Evolutionary conservation across 2,888 invertebrate genomes (phyloP), one percentile per base, ranked within the genome.

Genomic region (Campoplex nolae): DNA sequence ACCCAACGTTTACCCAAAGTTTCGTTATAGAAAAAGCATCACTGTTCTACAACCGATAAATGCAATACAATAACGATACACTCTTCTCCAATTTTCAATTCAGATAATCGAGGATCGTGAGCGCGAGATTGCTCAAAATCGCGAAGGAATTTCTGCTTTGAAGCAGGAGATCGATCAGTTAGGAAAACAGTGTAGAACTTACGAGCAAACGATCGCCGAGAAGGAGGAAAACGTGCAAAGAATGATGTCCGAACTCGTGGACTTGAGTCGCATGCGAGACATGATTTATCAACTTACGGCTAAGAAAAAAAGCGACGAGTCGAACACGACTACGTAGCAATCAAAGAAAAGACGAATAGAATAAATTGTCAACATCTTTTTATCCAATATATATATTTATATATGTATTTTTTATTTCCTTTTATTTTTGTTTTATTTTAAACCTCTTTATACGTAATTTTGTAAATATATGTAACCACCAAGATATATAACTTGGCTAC

Each of bases 241-340:
- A 83, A 88, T 93, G 88, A 87, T 85, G 73, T 71, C 58, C 28
- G 93, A 94, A 86, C 87, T 94, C 54, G 84, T 81, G 8, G 91
- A 92, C 67, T 88, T 94, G 18, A 92, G 92, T 85, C 91, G 93
- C 54, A 93, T 94, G 93, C 89, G 93, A 6, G 93, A 94, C 67
- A 93, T 93, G 93, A 94, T 94, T 45, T 93, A 92, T 35, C 92
- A 93, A 51, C 89, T 94, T 35, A 94, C 94, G 70, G 93, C 93
- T 80, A 90, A 91, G 76, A 92, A 92, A 73, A 92, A 92, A 76
- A 91, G 92, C 58, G 92, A 92, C 7, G 84, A 87, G 13, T 56
- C 75, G 35, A 87, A 87, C 56, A 62, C 75, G 76, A 85, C 84
- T 32, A 70, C 84, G 28, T 77, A 73, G 89, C 80, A 88, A 84